Percentiles rank a stretch among this genome's conserved stretches.
phyloP scores from a whole-genome alignment of 2,113 vertebrate species.

The Caretta caretta region DNA sequence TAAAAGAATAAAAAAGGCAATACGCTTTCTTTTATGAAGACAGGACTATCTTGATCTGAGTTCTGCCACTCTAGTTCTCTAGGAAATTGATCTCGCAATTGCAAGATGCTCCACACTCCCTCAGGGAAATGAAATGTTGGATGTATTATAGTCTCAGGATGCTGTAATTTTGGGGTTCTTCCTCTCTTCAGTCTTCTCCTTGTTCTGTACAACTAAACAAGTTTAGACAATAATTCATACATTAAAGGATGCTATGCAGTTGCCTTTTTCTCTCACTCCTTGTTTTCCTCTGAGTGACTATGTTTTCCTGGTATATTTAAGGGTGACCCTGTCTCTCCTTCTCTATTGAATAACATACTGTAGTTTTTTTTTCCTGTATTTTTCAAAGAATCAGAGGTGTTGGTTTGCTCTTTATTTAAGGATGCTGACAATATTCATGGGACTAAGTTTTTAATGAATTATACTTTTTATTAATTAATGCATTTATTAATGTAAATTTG shows the following conservation, averaged over 20 bases:
- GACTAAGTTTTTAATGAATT: not conserved
- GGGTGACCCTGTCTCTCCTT: not conserved
- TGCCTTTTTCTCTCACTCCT: not conserved
- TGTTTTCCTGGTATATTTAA: not conserved
- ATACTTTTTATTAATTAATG: not conserved
- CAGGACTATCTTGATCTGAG: not conserved
- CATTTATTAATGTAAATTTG: not conserved
- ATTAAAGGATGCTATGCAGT: not conserved
- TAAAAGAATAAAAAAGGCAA: not conserved
- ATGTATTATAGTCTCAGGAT: not conserved
- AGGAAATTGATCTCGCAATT: not conserved
- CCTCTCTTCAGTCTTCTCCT: not conserved
- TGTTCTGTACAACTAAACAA: not conserved
- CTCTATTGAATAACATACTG: not conserved
- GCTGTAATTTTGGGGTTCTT: not conserved
- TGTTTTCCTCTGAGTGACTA: not conserved
- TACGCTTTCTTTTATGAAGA: not conserved
- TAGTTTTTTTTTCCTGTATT: not conserved
- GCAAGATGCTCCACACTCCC: fast-evolving
- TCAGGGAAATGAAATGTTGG: not conserved
- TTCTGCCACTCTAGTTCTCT: not conserved
- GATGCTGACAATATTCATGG: not conserved
- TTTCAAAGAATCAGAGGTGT: not conserved
- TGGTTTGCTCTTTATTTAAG: fast-evolving
- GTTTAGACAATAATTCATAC: not conserved